Conservation (phyloP, 2,888 invertebrate species). For the Trichogramma evanescens region DNA sequence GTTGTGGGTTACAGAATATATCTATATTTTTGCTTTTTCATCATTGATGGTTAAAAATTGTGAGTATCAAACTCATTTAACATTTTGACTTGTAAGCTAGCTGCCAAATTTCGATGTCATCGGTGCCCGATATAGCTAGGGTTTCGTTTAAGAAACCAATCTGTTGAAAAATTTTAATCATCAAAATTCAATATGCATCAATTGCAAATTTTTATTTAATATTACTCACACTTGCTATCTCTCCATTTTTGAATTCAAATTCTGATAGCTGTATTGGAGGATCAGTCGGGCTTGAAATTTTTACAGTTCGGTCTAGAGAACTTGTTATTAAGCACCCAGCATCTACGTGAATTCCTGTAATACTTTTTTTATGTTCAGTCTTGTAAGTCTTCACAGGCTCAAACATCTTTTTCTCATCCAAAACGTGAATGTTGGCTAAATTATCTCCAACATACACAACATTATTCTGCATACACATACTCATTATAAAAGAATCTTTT, state of each 20-base stretch:
- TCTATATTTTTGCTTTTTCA: neutral
- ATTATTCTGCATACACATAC: slow-evolving; percentile 34
- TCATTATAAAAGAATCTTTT: slow-evolving; percentile 38
- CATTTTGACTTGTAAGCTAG: slow-evolving; percentile 26
- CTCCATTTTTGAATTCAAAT: slow-evolving; percentile 32
- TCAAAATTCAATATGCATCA: neutral
- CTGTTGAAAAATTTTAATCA: slow-evolving; percentile 24
- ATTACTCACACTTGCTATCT: slow-evolving; percentile 37
- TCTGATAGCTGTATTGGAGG: slow-evolving; percentile 35
- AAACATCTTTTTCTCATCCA: slow-evolving; percentile 35
- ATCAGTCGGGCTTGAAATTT: slow-evolving; percentile 41
- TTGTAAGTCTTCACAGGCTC: slow-evolving; percentile 32
- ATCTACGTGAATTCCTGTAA: slow-evolving; percentile 37
- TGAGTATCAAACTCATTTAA: slow-evolving; percentile 16
- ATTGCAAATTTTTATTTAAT: neutral
- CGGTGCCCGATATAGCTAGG: slow-evolving; percentile 38
- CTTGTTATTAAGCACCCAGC: slow-evolving; percentile 42
- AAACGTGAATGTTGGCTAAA: slow-evolving; percentile 33
- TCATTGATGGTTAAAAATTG: slow-evolving; percentile 16
- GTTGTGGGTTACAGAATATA: too few relatives aligned
- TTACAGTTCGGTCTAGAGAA: slow-evolving; percentile 40
- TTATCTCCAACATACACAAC: slow-evolving; percentile 37
- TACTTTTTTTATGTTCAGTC: slow-evolving; percentile 36
- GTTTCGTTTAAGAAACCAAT: slow-evolving; percentile 39
- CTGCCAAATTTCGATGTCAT: slow-evolving; percentile 39